Conservation (phyloP, 92 coral and sea anemone genomes). For the Porites cylindrica region DNA sequence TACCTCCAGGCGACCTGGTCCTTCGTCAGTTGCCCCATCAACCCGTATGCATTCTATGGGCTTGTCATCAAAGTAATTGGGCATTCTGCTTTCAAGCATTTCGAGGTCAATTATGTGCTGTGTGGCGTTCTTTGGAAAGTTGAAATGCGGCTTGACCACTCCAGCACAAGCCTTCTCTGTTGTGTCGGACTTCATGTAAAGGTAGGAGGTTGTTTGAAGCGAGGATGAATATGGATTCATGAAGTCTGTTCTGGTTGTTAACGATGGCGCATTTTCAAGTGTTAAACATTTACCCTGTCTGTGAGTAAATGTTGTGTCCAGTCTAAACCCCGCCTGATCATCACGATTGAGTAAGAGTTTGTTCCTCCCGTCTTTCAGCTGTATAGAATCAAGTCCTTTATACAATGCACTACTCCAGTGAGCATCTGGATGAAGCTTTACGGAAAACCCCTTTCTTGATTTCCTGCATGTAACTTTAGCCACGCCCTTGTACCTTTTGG, state of each 20-base stretch:
- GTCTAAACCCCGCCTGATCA: slow-evolving; percentile 68
- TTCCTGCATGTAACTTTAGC: slow-evolving; percentile 65
- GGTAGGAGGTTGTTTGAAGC: background rate
- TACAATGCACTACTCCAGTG: slow-evolving; percentile 64
- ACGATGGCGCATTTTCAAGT: slow-evolving; percentile 5
- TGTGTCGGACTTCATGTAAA: too few relatives aligned
- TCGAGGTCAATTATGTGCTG: background rate
- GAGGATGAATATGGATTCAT: slow-evolving; percentile 5
- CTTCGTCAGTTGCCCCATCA: background rate
- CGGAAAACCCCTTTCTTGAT: slow-evolving; percentile 63
- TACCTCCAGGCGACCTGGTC: too few relatives aligned
- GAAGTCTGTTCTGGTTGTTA: slow-evolving; percentile 28
- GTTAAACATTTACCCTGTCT: slow-evolving; percentile 46
- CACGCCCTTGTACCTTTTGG: slow-evolving; percentile 61
- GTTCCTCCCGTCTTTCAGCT: slow-evolving; percentile 52
- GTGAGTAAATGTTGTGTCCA: slow-evolving; percentile 71
- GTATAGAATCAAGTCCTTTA: slow-evolving; percentile 55
- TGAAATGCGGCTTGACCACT: too few relatives aligned
- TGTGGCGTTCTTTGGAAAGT: background rate
- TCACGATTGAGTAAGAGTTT: slow-evolving; percentile 54
- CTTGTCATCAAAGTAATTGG: background rate
- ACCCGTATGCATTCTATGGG: background rate
- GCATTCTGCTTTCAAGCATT: background rate
- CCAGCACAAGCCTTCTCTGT: too few relatives aligned
- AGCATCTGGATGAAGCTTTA: slow-evolving; percentile 31